Conservation (phyloP, 1,140 invertebrate genomes). For the Maniola jurtina region DNA sequence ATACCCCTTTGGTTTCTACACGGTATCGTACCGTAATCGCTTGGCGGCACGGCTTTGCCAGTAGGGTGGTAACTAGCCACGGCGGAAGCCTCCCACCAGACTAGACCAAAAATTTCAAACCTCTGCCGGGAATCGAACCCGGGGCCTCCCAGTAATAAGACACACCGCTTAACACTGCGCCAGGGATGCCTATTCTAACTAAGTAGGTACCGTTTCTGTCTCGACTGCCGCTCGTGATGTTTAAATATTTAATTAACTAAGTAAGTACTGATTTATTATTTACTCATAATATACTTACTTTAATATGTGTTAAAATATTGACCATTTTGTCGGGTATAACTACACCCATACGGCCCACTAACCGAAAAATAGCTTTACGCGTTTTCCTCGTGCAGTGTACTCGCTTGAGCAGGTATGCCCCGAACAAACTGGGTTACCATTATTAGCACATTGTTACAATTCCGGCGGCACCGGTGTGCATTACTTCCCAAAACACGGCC, state of each 20-base stretch:
- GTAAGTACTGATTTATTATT: neutral
- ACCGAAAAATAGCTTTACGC: neutral
- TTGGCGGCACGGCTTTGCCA: too few species aligned
- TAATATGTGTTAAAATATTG: neutral
- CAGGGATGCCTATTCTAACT: too few species aligned
- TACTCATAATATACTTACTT: neutral
- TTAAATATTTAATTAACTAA: neutral
- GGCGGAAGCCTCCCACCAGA: too few species aligned
- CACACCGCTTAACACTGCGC: too few species aligned
- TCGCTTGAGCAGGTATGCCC: neutral
- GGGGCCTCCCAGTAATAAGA: too few species aligned
- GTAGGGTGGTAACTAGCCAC: too few species aligned
- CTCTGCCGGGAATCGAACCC: too few species aligned
- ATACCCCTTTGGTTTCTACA: too few species aligned
- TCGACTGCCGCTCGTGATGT: too few species aligned
- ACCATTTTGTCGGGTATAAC: neutral
- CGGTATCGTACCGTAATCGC: too few species aligned
- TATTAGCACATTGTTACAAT: neutral
- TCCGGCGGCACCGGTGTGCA: neutral
- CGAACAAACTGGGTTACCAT: conserved; percentile 1
- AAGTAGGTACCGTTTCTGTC: too few species aligned
- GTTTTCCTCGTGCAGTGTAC: neutral
- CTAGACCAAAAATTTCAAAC: too few species aligned
- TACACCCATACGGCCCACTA: neutral
- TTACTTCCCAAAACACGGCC: neutral